Evolutionary conservation across 1,140 invertebrate genomes (phyloP), one percentile per base, ranked within the genome.

Genomic region (Drosophila equinoxialis): DNA sequence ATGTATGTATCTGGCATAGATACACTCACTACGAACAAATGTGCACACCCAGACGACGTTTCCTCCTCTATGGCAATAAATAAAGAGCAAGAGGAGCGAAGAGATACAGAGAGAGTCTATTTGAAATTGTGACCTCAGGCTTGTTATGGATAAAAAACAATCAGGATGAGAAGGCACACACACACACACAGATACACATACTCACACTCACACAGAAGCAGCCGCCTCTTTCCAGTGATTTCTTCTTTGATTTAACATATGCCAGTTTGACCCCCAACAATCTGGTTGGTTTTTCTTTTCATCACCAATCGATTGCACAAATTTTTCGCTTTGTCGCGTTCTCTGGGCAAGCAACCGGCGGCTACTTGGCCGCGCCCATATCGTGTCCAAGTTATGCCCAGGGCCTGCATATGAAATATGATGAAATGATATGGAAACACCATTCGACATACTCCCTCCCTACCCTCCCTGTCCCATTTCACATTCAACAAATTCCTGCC

Each of bases 291-390:
- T 37, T 37, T 51, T 33, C 30, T 42, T 48, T 42, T 26, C 39
- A 26, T 26, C 75, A 72, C 61, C 84, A 90, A 89, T 89, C 84
- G 84, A 89, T 89, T 89, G 84, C 78, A 81, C 84, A 90, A 59
- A 89, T 89, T 89, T 89, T 89, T 84, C 84, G 84, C 84, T 90
- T 85, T 89, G 84, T 89, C 84, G 84, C 84, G 85, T 72, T 51
- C 68, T 71, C 48, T 81, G 77, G 26, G 65, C 68, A 89, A 90
- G 81, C 84, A 89, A 81, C 77, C 85, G 85, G 64, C 70, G 84
- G 84, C 84, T 69, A 90, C 77, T 77, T 80, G 77, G 77, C 73
- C 84, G 66, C 83, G 84, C 83, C 83, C 80, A 63, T 26, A 64
- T 58, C 81, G 83, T 87, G 83, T 87, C 84, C 83, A 30, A 89